Evolutionary conservation across 1,140 invertebrate genomes (phyloP).

Genomic region (Gyrodactylus salaris): DNA sequence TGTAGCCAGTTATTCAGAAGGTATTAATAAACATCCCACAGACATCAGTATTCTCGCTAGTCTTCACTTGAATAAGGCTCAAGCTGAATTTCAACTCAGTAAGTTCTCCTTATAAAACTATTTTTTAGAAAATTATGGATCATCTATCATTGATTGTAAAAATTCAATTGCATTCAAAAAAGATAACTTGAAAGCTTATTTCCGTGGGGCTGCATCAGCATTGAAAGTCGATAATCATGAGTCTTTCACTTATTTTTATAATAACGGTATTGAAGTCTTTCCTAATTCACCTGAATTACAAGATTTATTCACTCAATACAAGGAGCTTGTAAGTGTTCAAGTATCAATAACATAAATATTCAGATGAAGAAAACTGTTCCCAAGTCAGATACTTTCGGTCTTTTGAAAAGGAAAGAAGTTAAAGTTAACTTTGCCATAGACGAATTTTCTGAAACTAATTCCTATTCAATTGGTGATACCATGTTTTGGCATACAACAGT

Average conservation of each 20-base stretch:
- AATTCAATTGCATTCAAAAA: not conserved
- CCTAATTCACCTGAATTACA: no score
- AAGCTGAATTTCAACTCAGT: not conserved
- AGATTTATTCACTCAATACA: no score
- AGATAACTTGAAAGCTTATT: not conserved
- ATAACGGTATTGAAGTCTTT: no score
- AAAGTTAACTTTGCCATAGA: not conserved
- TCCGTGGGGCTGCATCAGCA: not conserved
- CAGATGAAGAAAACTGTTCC: not conserved
- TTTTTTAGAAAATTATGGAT: not conserved
- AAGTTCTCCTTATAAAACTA: not conserved
- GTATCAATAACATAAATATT: no score
- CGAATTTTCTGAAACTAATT: not conserved
- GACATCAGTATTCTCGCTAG: not conserved
- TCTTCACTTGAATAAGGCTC: not conserved
- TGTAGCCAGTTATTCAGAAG: not conserved
- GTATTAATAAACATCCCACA: not conserved
- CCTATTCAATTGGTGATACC: not conserved
- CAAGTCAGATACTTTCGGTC: no score
- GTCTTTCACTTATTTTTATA: not conserved
- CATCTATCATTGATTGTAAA: not conserved
- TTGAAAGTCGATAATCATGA: not conserved
- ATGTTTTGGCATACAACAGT: not conserved
- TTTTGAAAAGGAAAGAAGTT: not conserved
- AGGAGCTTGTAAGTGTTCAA: no score